Base-by-base conservation (phyloP, 2,797 vertebrate genomes). In the Sebastes cheni region DNA sequence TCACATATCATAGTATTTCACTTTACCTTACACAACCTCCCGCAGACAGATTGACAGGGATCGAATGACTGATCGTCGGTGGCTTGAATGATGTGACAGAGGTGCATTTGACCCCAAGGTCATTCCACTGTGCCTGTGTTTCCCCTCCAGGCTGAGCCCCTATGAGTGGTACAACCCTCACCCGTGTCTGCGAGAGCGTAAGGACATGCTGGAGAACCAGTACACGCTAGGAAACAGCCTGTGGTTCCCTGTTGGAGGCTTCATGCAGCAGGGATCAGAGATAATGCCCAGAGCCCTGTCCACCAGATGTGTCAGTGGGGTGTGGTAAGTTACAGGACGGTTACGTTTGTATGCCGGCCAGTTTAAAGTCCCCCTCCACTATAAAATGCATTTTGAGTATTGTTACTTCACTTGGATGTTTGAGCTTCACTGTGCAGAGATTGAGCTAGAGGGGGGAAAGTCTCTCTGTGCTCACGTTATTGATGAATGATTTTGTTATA, bases 101-200 rank as follows among this genome's bases (percentile, higher is more conserved):
- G 16, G 23, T 54, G 25, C 55, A 75, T 80, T 76, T 88, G 79
- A 87, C 82, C 84, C 78, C 34, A 67, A 78, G 72, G 82, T 85
- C 30, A 16, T 78, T 77, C 54, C 23, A 11, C 25, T 87, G 29
- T 67, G 56, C 59, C n/a, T 67, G 46, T 75, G 56, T 75, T 61
- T 76, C 34, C 14, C 29, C 42, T 11, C 42, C 92, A 98, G 98
- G 92, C 91, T 99, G 92, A 98, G 97, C 84, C 98, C 98, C 0
- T 99, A 98, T 1, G 98, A 99, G 93, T 99, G 98, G 98, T 98
- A 97, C 88, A 98, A 98, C 91, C 98, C 98, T 0, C 97, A 98
- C 88, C 97, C 97, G 0, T 99, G 97, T 83, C 95, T 97, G 83
- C 93, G 97, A 75, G 97, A 97, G 3, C 96, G 97, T 3, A 95